Percentiles rank a stretch among this genome's conserved stretches.
phyloP scores from a whole-genome alignment of 2,797 vertebrate genomes.

The Muraenolepis orangiensis region DNA sequence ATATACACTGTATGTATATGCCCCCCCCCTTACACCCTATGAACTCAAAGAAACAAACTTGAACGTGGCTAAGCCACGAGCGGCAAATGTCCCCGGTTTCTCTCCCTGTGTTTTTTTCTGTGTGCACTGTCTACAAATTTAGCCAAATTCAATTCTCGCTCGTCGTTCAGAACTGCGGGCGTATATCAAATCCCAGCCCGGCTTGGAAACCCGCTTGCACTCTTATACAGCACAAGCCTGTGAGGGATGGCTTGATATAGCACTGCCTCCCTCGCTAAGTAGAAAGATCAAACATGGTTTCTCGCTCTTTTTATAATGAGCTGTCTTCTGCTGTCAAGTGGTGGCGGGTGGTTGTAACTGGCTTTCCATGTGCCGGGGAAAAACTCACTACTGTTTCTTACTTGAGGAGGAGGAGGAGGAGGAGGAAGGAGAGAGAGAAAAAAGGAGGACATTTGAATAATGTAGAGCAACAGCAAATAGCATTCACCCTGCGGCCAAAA shows the following conservation, averaged over 20 bases:
- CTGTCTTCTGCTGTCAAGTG: constrained; percentile 76
- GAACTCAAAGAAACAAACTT: not conserved
- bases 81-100: constrained; percentile 36
- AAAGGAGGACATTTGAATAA: constrained; percentile 70
- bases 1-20: not conserved
- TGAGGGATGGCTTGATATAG: constrained; percentile 72
- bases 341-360: constrained; percentile 70
- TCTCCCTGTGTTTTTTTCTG: constrained; percentile 17
- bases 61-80: constrained; percentile 32
- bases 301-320: constrained; percentile 76
- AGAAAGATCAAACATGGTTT: constrained; percentile 77
- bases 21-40: not conserved
- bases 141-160: constrained; percentile 62
- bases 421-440: not conserved
- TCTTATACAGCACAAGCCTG: constrained; percentile 74
- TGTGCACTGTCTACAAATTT: constrained; percentile 61
- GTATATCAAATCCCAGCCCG: constrained; percentile 69
- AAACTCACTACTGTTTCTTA: constrained; percentile 65
- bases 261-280: constrained; percentile 72
- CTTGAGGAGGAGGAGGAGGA: constrained; percentile 24
- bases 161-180: constrained; percentile 63
- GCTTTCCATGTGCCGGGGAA: constrained; percentile 67
- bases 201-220: constrained; percentile 65
- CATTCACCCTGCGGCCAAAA: constrained; percentile 61
- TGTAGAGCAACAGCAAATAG: constrained; percentile 67